phyloP scores from a whole-genome alignment of 2,113 vertebrate species.

The Hyaena hyaena region DNA sequence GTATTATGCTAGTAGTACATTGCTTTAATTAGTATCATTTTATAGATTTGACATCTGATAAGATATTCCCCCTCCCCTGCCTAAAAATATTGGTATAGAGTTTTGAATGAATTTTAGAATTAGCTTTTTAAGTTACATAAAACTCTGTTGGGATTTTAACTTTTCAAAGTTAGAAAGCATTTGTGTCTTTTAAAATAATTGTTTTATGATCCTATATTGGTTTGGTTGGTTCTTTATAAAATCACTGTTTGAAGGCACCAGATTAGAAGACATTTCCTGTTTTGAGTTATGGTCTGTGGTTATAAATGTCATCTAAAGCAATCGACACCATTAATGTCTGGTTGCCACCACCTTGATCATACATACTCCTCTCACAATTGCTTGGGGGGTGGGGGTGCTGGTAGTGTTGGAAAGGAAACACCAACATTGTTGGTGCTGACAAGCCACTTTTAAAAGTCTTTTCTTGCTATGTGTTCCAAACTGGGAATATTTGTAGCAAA shows the following conservation, averaged over 20 bases:
- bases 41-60: slow-evolving; percentile 9
- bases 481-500: neutral
- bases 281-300: slow-evolving; percentile 25
- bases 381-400: neutral
- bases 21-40: neutral
- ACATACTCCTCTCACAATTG: slow-evolving; percentile 16
- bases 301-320: slow-evolving; percentile 53
- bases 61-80: neutral
- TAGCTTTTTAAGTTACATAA: slow-evolving; percentile 2
- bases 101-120: slow-evolving; percentile 28
- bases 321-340: neutral
- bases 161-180: neutral
- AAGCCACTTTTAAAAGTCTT: neutral
- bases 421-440: neutral
- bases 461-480: neutral
- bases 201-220: slow-evolving; percentile 24
- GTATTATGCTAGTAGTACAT: neutral
- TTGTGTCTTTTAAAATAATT: neutral
- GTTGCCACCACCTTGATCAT: neutral
- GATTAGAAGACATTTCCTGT: slow-evolving; percentile 50
- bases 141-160: neutral
- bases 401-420: slow-evolving; percentile 13
- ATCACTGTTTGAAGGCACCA: neutral
- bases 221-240: slow-evolving; percentile 39
- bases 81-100: neutral